Conservation (phyloP, 2,797 vertebrate species). For the Platalea minor region DNA sequence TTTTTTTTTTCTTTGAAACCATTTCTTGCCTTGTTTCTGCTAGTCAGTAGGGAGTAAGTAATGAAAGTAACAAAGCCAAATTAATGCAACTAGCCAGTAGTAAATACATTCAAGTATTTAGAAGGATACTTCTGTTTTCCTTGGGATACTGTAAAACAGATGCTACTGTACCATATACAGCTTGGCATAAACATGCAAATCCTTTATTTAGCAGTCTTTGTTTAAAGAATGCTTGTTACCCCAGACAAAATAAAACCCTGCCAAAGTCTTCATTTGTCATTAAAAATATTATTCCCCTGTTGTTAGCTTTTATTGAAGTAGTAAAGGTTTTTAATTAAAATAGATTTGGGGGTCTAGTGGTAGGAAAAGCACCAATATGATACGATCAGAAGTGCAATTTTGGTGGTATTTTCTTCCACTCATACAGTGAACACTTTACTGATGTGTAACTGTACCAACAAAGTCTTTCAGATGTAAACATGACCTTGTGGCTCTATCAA, state of each 20-base stretch:
- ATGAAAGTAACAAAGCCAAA: not conserved
- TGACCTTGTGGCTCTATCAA: not conserved
- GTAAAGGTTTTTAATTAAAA: not conserved
- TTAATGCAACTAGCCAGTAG: not conserved
- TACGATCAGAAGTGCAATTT: not conserved
- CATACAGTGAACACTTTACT: not conserved
- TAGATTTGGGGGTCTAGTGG: not conserved
- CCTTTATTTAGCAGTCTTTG: not conserved
- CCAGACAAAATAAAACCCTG: not conserved
- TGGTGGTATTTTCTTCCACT: not conserved
- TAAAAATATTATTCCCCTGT: not conserved
- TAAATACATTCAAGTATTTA: not conserved
- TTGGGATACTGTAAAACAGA: not conserved
- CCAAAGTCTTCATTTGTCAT: not conserved
- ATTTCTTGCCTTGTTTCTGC: not conserved
- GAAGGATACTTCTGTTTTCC: not conserved
- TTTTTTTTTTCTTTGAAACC: not conserved
- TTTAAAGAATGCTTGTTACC: not conserved
- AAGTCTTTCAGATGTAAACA: not conserved
- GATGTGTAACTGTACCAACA: not conserved
- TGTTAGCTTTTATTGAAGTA: not conserved
- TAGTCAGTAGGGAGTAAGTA: not conserved
- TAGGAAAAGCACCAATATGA: not conserved
- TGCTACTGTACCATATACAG: not conserved
- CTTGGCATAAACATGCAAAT: not conserved